Conservation (phyloP, 2,113 vertebrate genomes). For the Empidonax alnorum region DNA sequence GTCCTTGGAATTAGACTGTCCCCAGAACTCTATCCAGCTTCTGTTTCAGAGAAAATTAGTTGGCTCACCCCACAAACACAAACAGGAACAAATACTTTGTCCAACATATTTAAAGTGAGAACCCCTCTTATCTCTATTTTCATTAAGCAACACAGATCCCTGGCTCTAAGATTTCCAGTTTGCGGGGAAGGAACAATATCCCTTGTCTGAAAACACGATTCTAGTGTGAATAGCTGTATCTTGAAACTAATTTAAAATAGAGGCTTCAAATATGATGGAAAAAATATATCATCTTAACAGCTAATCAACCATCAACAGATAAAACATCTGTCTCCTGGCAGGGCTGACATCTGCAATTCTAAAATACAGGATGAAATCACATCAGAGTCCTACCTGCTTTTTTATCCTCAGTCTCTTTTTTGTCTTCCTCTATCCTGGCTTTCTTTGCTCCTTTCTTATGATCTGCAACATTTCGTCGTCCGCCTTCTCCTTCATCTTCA, state of each 20-base stretch:
- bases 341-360: background rate
- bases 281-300: background rate
- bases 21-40: background rate
- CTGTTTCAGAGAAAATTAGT: background rate
- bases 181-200: background rate
- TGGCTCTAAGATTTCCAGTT: background rate
- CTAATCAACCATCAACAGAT: background rate
- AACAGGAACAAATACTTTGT: background rate
- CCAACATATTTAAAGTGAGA: background rate
- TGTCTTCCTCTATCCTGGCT: slow-evolving; percentile 88
- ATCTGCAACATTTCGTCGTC: slow-evolving; percentile 87
- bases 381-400: slow-evolving; percentile 79
- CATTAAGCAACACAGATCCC: background rate
- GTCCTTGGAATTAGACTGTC: background rate
- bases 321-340: background rate
- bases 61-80: background rate
- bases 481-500: slow-evolving; percentile 92
- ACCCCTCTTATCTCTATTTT: background rate
- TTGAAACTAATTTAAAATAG: background rate
- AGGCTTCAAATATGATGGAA: background rate
- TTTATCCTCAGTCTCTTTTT: slow-evolving; percentile 89
- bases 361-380: background rate
- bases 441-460: slow-evolving; percentile 91
- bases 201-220: background rate
- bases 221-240: background rate